A percentile compares a stretch with the other conserved stretches of the same genome.
Evolutionary conservation across 2,797 vertebrate species (phyloP).

Genomic region (Pangasius sanitwongsei): DNA sequence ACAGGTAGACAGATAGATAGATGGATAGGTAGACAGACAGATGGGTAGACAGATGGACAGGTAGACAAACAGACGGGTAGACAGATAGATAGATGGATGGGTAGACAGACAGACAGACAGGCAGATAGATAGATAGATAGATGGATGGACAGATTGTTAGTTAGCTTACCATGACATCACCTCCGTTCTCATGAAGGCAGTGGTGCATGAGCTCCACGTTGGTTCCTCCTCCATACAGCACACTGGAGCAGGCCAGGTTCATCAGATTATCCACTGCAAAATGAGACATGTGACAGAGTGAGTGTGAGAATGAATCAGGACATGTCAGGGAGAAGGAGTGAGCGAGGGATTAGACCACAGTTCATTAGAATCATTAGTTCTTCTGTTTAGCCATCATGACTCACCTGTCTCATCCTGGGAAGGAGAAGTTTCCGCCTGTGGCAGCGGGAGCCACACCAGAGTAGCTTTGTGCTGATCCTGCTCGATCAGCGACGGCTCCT

Average conservation of each 20-base stretch:
- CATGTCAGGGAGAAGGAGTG: neutral
- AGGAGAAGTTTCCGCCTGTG: constrained; percentile 72
- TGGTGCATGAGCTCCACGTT: constrained; percentile 95
- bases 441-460: constrained; percentile 85
- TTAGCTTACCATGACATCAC: constrained; percentile 95
- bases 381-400: neutral
- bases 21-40: neutral
- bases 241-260: constrained; percentile 92
- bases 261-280: constrained; percentile 86
- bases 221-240: constrained; percentile 90
- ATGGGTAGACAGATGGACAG: neutral
- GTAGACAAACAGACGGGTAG: neutral
- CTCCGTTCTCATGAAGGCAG: constrained; percentile 87
- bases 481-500: constrained; percentile 76
- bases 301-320: neutral
- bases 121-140: neutral
- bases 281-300: constrained; percentile 16
- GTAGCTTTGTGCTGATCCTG: constrained; percentile 85
- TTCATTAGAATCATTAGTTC: neutral
- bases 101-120: accelerated
- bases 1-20: neutral
- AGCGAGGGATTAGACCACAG: neutral
- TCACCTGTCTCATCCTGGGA: constrained; percentile 81
- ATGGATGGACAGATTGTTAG: constrained; percentile 59
- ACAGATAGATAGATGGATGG: too few relatives aligned